Percentiles rank a stretch among this genome's conserved stretches.
Evolutionary conservation across 2,797 vertebrate genomes (phyloP).

Genomic region (Toxotes lorentzi): DNA sequence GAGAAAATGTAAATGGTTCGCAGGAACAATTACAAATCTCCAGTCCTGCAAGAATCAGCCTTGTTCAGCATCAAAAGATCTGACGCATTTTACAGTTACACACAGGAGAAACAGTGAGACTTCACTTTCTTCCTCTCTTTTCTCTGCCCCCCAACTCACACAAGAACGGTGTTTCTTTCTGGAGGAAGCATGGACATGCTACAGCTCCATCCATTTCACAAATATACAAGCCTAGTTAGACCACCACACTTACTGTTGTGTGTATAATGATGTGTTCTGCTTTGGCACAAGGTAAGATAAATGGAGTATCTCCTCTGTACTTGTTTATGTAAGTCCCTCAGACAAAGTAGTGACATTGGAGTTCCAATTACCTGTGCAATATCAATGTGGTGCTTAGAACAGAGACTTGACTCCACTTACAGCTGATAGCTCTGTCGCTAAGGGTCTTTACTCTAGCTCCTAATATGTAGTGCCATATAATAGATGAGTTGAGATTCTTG

Average conservation of each 20-base stretch:
- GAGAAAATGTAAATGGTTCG: constrained; percentile 71
- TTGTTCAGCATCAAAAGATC: constrained; percentile 56
- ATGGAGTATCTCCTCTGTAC: constrained; percentile 75
- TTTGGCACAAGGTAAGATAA: constrained; percentile 82
- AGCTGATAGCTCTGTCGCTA: constrained; percentile 71
- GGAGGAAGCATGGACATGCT: constrained; percentile 63
- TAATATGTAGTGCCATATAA: constrained; percentile 67
- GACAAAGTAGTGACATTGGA: constrained; percentile 76
- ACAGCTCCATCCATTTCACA: constrained; percentile 69
- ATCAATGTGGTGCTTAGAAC: constrained; percentile 79
- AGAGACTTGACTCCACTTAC: constrained; percentile 77
- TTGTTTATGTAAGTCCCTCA: constrained; percentile 79
- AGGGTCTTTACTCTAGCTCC: constrained; percentile 67
- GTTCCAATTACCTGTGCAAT: constrained; percentile 81
- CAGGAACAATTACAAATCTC: constrained; percentile 52
- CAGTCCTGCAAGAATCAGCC: constrained; percentile 47
- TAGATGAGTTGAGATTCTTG: constrained; percentile 61
- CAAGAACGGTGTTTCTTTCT: constrained; percentile 38
- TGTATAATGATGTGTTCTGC: constrained; percentile 75
- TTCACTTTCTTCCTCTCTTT: constrained; percentile 22
- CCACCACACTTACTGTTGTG: constrained; percentile 63
- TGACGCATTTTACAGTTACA: constrained; percentile 63
- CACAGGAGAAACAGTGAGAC: constrained; percentile 39
- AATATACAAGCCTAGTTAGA: constrained; percentile 76
- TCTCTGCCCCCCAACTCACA: constrained; percentile 42